phyloP scores from a whole-genome alignment of 2,113 vertebrate genomes.

The Scomber japonicus region DNA sequence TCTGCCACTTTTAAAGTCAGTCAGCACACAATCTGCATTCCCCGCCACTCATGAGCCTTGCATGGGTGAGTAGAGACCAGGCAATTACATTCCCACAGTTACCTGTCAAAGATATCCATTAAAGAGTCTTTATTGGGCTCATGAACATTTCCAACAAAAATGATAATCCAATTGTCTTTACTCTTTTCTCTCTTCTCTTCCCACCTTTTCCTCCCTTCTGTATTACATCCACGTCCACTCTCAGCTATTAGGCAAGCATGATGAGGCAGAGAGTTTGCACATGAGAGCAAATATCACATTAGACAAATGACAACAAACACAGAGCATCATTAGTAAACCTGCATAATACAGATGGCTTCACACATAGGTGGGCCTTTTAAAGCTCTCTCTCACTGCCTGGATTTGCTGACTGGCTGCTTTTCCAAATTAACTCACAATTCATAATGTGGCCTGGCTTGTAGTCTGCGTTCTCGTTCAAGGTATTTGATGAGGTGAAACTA shows the following conservation, averaged over 20 bases:
- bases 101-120: conserved; percentile 49
- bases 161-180: conserved; percentile 49
- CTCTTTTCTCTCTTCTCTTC: conserved; percentile 10
- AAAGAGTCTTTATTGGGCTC: conserved; percentile 48
- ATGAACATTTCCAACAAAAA: conserved; percentile 42
- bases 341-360: conserved; percentile 1
- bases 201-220: conserved; percentile 8
- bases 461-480: too few relatives aligned
- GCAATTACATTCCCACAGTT: conserved; percentile 18
- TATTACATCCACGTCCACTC: not conserved
- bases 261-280: conserved; percentile 24
- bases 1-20: conserved; percentile 56
- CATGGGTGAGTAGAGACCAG: conserved; percentile 18
- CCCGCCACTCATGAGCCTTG: conserved; percentile 13
- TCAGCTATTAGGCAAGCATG: not conserved
- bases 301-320: conserved; percentile 41
- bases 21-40: conserved; percentile 51
- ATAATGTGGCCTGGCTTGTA: not conserved
- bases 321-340: conserved; percentile 26
- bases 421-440: conserved; percentile 10
- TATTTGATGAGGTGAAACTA: too few relatives aligned
- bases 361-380: conserved; percentile 23
- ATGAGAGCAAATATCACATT: conserved; percentile 44
- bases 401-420: conserved; percentile 25
- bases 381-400: not conserved